These are phyloP conservation scores for Onychomys leucogaster DNA, from an alignment of 2,797 vertebrate genomes.

Conservation along the genomic window DNA sequence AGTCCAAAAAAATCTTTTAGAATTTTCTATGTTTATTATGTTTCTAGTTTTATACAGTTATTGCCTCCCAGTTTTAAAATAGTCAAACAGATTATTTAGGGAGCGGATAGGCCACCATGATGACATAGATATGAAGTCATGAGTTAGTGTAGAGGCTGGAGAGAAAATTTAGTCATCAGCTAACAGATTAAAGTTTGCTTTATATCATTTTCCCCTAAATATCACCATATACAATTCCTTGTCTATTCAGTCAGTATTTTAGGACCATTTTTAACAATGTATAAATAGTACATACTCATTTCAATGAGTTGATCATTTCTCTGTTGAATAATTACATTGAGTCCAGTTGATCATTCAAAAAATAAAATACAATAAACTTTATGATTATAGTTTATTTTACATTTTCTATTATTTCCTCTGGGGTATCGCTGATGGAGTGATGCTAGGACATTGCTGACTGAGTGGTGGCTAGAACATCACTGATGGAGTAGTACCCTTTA, in stretches of 20 bases:
- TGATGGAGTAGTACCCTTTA: neutral
- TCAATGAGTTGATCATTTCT: neutral
- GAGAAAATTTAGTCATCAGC: rapidly evolving
- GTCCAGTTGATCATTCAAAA: neutral
- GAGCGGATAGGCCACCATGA: too few relatives aligned
- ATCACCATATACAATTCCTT: neutral
- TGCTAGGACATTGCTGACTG: too few relatives aligned
- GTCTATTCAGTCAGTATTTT: neutral
- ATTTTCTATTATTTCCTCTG: neutral
- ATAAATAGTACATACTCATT: neutral
- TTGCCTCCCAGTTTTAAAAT: neutral
- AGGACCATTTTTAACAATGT: neutral
- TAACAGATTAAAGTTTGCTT: neutral
- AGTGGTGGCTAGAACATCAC: too few relatives aligned
- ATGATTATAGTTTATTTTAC: neutral
- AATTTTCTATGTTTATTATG: neutral
- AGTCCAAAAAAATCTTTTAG: neutral
- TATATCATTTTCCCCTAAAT: neutral
- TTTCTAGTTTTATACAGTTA: neutral
- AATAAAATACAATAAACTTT: neutral
- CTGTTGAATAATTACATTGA: neutral
- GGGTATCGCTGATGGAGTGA: neutral
- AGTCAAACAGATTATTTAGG: neutral
- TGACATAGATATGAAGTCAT: too few relatives aligned
- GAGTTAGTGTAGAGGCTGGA: neutral